Conservation (phyloP, 2,797 vertebrate species). For the Cirrhinus molitorella region DNA sequence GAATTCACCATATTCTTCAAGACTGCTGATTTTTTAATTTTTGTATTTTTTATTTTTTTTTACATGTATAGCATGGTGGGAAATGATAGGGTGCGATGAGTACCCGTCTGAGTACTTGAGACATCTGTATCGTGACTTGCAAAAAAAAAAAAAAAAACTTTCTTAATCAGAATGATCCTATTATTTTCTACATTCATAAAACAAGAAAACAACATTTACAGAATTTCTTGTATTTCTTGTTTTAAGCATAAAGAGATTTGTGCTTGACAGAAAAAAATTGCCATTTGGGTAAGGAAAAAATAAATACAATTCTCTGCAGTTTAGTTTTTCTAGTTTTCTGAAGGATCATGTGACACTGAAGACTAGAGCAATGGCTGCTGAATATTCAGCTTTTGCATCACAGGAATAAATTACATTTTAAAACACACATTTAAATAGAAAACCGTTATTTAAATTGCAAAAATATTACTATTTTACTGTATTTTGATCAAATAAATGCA, state of each 20-base stretch:
- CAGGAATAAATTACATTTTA: background rate
- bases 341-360: constrained; percentile 1
- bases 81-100: background rate
- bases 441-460: background rate
- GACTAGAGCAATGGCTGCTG: background rate
- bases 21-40: background rate
- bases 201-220: background rate
- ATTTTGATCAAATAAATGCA: background rate
- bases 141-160: background rate
- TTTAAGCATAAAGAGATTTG: background rate
- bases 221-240: background rate
- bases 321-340: background rate
- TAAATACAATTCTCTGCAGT: background rate
- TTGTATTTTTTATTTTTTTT: background rate
- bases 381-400: background rate
- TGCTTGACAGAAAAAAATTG: background rate
- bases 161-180: background rate
- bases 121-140: background rate
- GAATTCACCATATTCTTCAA: background rate
- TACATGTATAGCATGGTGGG: background rate
- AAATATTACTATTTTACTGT: background rate
- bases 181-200: background rate
- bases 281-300: background rate
- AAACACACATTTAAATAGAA: background rate
- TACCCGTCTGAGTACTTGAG: background rate